These are phyloP conservation scores for Pogonocichla stellata DNA, from an alignment of 2,113 vertebrate genomes.

Conservation along the genomic window DNA sequence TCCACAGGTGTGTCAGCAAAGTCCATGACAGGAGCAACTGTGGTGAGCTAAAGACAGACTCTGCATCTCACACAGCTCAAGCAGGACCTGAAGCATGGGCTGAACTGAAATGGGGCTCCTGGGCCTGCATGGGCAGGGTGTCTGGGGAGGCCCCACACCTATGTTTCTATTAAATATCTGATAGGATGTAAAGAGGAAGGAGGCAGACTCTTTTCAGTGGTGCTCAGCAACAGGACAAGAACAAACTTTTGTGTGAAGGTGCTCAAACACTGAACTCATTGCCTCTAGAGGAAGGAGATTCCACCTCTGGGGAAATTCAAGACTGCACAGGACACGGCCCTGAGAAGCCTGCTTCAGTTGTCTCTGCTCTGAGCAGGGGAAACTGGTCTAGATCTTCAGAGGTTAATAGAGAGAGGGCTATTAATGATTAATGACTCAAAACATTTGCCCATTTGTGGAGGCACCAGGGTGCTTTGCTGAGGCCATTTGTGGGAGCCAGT, in stretches of 20 bases:
- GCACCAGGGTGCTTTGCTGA: not conserved
- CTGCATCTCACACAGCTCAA: not conserved
- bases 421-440: not conserved
- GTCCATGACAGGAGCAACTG: not conserved
- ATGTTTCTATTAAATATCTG: not conserved
- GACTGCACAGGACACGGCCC: not conserved
- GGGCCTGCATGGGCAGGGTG: not conserved
- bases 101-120: not conserved
- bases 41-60: not conserved
- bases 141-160: too few relatives aligned
- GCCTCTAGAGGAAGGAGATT: not conserved
- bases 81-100: not conserved
- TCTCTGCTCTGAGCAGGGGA: not conserved
- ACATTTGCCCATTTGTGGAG: not conserved
- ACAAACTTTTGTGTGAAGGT: not conserved
- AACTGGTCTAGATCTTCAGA: not conserved
- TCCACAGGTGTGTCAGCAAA: not conserved
- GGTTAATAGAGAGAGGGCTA: not conserved
- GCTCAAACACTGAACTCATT: not conserved
- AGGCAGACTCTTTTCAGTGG: not conserved
- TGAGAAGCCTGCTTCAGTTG: not conserved
- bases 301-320: not conserved
- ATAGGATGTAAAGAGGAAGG: not conserved
- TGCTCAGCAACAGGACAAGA: not conserved
- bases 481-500: not conserved